Percentiles rank a stretch among this genome's conserved stretches.
phyloP scores from a whole-genome alignment of 2,888 invertebrate genomes.

The Cephus nigrinus region DNA sequence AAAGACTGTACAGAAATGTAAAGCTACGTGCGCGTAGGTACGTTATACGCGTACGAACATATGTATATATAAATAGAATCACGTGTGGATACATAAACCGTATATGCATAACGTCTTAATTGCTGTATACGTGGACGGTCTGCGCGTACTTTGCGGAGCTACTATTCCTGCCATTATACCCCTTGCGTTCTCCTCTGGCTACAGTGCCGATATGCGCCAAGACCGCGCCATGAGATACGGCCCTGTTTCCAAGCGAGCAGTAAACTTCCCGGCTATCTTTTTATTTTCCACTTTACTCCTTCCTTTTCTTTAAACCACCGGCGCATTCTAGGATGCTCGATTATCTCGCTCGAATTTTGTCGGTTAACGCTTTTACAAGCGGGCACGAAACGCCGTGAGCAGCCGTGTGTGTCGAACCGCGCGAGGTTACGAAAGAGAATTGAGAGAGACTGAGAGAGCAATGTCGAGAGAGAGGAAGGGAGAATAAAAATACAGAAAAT shows the following conservation, averaged over 20 bases:
- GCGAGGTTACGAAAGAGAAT: constrained; percentile 16
- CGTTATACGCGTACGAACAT: not conserved
- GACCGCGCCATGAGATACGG: not conserved
- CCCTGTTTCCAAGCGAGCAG: not conserved
- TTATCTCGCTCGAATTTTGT: constrained; percentile 1
- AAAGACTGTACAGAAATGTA: not conserved
- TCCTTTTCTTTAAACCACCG: not conserved
- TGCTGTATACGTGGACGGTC: not conserved
- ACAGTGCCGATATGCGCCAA: not conserved
- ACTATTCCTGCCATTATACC: not conserved
- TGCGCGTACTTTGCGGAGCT: not conserved
- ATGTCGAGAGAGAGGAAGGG: not conserved
- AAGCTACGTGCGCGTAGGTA: not conserved
- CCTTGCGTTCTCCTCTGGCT: not conserved
- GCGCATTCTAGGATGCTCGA: not conserved
- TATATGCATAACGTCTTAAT: not conserved
- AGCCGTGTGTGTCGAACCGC: constrained; percentile 33
- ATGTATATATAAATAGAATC: not conserved
- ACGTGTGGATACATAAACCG: not conserved
- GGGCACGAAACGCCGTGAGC: not conserved
- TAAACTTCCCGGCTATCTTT: not conserved
- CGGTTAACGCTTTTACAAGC: constrained; percentile 8
- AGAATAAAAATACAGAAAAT: not conserved
- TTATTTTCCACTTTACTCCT: not conserved
- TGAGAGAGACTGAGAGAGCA: not conserved